These are phyloP conservation scores for Bubo scandiacus DNA, from an alignment of 2,113 vertebrate species.

Conservation along the genomic window DNA sequence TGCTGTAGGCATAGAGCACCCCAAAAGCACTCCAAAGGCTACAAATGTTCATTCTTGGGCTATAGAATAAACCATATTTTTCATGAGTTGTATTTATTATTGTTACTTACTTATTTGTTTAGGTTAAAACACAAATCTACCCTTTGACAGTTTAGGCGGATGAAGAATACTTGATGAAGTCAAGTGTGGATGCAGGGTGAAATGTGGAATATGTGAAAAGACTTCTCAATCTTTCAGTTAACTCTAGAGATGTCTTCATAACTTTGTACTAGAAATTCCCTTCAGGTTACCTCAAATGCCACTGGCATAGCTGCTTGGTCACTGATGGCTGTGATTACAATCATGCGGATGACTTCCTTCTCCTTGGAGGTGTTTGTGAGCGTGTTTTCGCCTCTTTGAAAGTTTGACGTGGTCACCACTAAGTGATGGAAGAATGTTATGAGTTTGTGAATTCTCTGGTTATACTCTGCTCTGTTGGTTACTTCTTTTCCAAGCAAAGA, in stretches of 20 bases:
- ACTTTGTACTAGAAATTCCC: background rate
- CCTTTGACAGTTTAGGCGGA: background rate
- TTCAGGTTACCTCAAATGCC: background rate
- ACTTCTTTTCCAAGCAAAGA: background rate
- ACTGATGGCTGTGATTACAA: background rate
- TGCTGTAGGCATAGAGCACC: background rate
- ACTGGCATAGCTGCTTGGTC: background rate
- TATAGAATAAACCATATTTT: background rate
- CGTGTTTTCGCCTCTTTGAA: background rate
- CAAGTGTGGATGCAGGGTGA: background rate
- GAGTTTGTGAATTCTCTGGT: background rate
- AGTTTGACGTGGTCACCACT: background rate
- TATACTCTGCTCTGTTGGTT: background rate
- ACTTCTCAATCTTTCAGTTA: background rate
- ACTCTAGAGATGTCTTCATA: background rate
- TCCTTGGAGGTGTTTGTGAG: background rate
- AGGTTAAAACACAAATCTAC: background rate
- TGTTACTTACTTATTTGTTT: background rate
- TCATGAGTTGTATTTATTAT: background rate
- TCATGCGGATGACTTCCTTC: background rate
- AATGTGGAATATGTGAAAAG: background rate
- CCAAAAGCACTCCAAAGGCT: background rate
- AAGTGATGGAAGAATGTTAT: background rate
- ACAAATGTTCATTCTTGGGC: background rate
- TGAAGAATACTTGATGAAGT: background rate